Base-by-base conservation (phyloP, 2,113 vertebrate genomes). In the Elephantulus edwardii region DNA sequence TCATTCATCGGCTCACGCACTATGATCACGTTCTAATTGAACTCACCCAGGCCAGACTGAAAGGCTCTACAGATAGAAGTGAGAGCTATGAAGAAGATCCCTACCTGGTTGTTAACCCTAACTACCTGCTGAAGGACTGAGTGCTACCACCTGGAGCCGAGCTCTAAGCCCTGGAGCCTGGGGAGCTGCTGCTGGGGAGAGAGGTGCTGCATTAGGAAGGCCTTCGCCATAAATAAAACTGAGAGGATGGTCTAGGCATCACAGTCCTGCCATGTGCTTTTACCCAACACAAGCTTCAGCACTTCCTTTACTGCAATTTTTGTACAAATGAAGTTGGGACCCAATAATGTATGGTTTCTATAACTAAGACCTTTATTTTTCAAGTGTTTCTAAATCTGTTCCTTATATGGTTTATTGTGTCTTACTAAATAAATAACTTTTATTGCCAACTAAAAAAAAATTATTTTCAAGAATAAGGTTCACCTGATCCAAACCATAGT, bases 21-120 rank as follows among this genome's bases (percentile, higher is more conserved):
- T 99, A 99, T 44, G 99, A 99, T 96, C 99, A 99, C 93, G 98
- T 99, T 97, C 98, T 99, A 28, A 99, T 99, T 24, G 98, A 99
- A 89, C 97, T 99, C 94, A 98, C 98, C 6, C 98, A 98, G 90
- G 98, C 97, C 0, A 98, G 98, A 13, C 94, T 99, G 94, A 98
- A 97, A 94, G 98, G 98, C 64, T 98, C 98, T 5, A 94, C 92
- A 0, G 98, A 98, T 74, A 96, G 82, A 42, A 95, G 95, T 35
- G 96, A 97, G 83, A 96, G 86, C 86, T 97, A 97, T 24, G 98
- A 98, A 22, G 97, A 98, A 71, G 99, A 99, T 33, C 98, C 97
- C 0, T 98, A 98, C 80, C 96, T 99, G 89, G 99, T 99, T 2
- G 99, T 99, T 92, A 99, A 99, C 95, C 99, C 99, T 33, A 99